Conservation (phyloP, 2,113 vertebrate genomes). For the Mungos mungo region DNA sequence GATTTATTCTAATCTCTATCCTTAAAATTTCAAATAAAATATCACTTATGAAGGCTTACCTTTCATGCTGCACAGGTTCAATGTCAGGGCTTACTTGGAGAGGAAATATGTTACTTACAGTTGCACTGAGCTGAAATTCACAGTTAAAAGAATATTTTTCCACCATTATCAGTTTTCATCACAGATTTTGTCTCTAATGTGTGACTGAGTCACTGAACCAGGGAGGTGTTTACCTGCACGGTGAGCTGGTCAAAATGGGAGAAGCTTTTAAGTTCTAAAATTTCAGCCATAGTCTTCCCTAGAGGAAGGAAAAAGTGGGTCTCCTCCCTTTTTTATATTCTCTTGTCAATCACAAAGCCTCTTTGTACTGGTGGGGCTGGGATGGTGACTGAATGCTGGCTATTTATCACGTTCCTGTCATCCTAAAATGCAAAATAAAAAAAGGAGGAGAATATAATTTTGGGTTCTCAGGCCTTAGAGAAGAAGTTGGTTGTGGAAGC, state of each 20-base stretch:
- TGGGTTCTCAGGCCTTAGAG: conserved; percentile 84
- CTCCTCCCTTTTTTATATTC: conserved; percentile 76
- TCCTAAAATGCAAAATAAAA: conserved; percentile 81
- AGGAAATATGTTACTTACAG: conserved; percentile 59
- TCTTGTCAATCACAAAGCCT: conserved; percentile 82
- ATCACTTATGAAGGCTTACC: neutral
- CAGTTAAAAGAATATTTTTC: conserved; percentile 75
- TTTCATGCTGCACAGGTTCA: neutral
- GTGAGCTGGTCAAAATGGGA: conserved; percentile 83
- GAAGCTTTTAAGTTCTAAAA: conserved; percentile 87
- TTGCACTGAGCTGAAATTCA: conserved; percentile 71
- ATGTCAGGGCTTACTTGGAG: neutral
- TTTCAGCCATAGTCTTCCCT: conserved; percentile 82
- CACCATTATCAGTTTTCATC: conserved; percentile 81
- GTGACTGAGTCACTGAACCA: conserved; percentile 80
- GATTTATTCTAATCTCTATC: neutral
- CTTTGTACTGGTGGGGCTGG: conserved; percentile 79
- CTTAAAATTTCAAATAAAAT: conserved; percentile 16
- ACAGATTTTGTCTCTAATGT: conserved; percentile 79
- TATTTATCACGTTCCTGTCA: conserved; percentile 84
- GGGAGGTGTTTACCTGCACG: conserved; percentile 85
- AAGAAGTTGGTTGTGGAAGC: conserved; percentile 83
- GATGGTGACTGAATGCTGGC: conserved; percentile 75
- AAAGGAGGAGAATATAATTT: conserved; percentile 65
- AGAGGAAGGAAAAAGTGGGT: conserved; percentile 75